These are phyloP conservation scores for Odobenus rosmarus DNA, from an alignment of 2,113 vertebrate species.

Conservation along the genomic window DNA sequence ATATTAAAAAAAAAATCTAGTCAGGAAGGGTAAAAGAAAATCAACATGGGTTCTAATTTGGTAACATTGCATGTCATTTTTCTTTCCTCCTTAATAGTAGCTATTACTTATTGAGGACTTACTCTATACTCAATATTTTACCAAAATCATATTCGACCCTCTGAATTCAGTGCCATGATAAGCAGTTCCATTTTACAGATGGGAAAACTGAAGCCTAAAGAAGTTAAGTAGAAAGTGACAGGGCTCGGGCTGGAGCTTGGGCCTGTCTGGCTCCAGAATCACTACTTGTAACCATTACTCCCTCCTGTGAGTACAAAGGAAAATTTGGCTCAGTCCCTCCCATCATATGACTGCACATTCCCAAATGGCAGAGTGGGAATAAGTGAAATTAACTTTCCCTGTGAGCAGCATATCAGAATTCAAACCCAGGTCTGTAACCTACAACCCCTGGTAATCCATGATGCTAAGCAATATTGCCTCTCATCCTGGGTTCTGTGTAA, in stretches of 20 bases:
- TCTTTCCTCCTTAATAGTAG: background rate
- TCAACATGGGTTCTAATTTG: background rate
- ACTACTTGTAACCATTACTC: background rate
- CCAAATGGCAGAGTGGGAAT: background rate
- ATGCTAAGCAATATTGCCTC: background rate
- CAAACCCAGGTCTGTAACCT: background rate
- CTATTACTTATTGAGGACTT: background rate
- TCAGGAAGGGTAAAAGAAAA: background rate
- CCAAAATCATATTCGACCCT: background rate
- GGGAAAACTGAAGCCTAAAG: background rate
- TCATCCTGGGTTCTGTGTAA: background rate
- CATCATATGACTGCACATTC: background rate
- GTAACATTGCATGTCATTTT: background rate
- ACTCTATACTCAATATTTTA: background rate
- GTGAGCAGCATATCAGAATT: background rate
- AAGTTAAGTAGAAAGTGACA: background rate
- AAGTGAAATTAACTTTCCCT: background rate
- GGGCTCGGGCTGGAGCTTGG: background rate
- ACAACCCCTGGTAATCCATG: background rate
- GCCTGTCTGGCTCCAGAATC: background rate
- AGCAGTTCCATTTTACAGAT: background rate
- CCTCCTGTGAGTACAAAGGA: background rate
- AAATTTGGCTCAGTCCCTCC: background rate
- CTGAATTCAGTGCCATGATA: background rate
- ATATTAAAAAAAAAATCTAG: background rate